Conservation (phyloP, 2,888 invertebrate genomes). For the Andrena dorsata region DNA sequence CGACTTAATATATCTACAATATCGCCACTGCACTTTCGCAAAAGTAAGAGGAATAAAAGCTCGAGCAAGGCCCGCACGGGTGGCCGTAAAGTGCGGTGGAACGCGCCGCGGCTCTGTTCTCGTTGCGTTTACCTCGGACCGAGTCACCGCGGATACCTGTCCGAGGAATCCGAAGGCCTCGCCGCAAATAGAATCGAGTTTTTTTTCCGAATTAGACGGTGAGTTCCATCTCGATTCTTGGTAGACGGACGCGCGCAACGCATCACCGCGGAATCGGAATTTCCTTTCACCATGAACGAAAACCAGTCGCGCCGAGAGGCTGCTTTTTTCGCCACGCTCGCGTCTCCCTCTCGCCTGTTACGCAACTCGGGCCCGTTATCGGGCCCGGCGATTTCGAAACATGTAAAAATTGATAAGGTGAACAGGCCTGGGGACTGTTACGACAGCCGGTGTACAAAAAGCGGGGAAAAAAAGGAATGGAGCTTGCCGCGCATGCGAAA, state of each 20-base stretch:
- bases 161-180: slow-evolving; percentile 43
- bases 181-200: slow-evolving; percentile 56
- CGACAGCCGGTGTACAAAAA: background rate
- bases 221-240: slow-evolving; percentile 60
- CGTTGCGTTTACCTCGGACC: slow-evolving; percentile 45
- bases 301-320: slow-evolving; percentile 66
- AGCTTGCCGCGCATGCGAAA: background rate
- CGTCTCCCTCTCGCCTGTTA: slow-evolving; percentile 41
- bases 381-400: slow-evolving; percentile 43
- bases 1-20: background rate
- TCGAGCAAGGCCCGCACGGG: too few relatives aligned
- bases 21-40: slow-evolving; percentile 1
- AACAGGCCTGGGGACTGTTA: slow-evolving; percentile 11
- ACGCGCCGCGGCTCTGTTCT: slow-evolving; percentile 8
- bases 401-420: slow-evolving; percentile 38
- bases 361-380: slow-evolving; percentile 48
- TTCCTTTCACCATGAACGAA: slow-evolving; percentile 72
- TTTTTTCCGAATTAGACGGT: slow-evolving; percentile 50
- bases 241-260: slow-evolving; percentile 54
- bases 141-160: slow-evolving; percentile 39
- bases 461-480: background rate
- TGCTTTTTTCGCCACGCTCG: slow-evolving; percentile 47
- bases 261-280: slow-evolving; percentile 71
- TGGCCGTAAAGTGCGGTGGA: background rate
- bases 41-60: background rate